Conservation (phyloP, 2,888 invertebrate species). For the Autographa gamma region DNA sequence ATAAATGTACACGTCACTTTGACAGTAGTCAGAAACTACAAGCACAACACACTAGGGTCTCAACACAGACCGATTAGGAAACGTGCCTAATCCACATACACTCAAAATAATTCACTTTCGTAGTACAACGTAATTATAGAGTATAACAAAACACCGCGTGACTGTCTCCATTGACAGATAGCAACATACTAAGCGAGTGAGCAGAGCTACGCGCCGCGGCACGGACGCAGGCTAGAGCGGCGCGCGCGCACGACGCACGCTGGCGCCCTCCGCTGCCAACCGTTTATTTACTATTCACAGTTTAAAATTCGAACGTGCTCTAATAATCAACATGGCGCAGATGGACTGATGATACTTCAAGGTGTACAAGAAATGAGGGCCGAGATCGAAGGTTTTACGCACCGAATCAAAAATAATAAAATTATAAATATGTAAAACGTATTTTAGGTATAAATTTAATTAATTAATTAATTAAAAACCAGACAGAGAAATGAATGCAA, state of each 20-base stretch:
- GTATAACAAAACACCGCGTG: slow-evolving; percentile 73
- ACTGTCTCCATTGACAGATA: slow-evolving; percentile 83
- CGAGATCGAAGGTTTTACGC: slow-evolving; percentile 35
- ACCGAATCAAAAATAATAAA: background rate
- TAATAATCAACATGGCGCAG: slow-evolving; percentile 81
- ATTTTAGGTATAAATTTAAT: background rate
- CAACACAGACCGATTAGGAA: slow-evolving; percentile 35
- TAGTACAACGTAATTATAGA: slow-evolving; percentile 63
- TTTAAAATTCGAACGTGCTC: slow-evolving; percentile 84
- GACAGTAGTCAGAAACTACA: slow-evolving; percentile 62
- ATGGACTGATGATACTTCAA: slow-evolving; percentile 67
- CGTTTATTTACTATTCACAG: slow-evolving; percentile 87
- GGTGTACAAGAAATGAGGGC: slow-evolving; percentile 55
- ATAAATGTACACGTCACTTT: slow-evolving; percentile 77
- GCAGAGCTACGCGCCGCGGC: slow-evolving; percentile 61
- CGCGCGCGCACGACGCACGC: slow-evolving; percentile 82
- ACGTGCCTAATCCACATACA: slow-evolving; percentile 61
- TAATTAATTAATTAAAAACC: slow-evolving; percentile 10
- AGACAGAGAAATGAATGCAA: slow-evolving; percentile 46
- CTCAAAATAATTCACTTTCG: slow-evolving; percentile 66
- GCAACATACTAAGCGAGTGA: slow-evolving; percentile 71
- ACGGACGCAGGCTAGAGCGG: slow-evolving; percentile 65
- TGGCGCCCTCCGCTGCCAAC: slow-evolving; percentile 75
- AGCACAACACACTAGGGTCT: slow-evolving; percentile 66
- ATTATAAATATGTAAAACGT: background rate